A percentile compares a stretch with the other conserved stretches of the same genome.
These are phyloP conservation scores for Epinotia demarniana DNA, from an alignment of 2,888 invertebrate species.

Conservation along the genomic window DNA sequence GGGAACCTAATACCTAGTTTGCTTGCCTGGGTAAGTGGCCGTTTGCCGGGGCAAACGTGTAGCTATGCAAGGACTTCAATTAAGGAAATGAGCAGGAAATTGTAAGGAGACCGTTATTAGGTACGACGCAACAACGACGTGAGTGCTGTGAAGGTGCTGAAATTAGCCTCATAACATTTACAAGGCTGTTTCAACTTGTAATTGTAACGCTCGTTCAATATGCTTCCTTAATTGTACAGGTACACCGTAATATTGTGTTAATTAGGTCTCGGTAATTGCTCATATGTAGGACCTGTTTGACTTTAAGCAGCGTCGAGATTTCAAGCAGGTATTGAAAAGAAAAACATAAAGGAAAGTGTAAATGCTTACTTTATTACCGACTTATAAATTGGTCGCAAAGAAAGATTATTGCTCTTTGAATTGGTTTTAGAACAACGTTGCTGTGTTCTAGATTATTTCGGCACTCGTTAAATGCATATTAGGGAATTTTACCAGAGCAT, in stretches of 20 bases:
- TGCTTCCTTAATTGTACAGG: neutral
- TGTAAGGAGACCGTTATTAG: conserved; percentile 37
- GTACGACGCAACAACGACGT: conserved; percentile 22
- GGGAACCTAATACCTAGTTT: neutral
- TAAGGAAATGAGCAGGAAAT: conserved; percentile 41
- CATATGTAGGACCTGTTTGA: neutral
- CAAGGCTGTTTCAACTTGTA: conserved; percentile 11
- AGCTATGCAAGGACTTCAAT: conserved; percentile 41
- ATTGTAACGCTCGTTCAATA: neutral
- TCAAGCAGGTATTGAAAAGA: neutral
- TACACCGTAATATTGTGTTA: conserved; percentile 3
- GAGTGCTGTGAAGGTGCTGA: conserved; percentile 15
- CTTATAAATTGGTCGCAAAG: neutral
- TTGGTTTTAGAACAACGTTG: neutral
- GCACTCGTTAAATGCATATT: neutral
- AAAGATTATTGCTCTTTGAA: neutral
- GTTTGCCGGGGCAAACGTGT: conserved; percentile 17
- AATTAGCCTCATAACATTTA: conserved; percentile 30
- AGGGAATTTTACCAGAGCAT: neutral
- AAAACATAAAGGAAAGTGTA: too few species aligned
- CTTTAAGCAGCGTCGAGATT: neutral
- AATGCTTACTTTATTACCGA: neutral
- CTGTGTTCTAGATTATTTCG: neutral
- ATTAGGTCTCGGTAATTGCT: neutral
- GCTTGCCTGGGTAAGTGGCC: conserved; percentile 14